Evolutionary conservation across 1,140 invertebrate species (phyloP).

Genomic region (Fopius arisanus): DNA sequence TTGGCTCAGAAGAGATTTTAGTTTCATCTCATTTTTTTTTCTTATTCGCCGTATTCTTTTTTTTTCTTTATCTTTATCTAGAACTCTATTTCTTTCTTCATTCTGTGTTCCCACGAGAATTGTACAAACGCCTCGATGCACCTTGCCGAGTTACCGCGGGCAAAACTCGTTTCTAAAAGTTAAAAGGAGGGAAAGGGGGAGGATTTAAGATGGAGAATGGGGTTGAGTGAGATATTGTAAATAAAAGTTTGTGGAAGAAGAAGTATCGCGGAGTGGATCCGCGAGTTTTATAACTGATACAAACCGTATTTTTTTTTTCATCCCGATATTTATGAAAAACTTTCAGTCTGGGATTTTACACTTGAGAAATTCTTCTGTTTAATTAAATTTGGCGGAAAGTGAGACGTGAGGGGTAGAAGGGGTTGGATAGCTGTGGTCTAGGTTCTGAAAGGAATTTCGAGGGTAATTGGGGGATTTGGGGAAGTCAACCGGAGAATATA

Average conservation of each 20-base stretch:
- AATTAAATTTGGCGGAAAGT: not conserved
- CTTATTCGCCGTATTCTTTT: not conserved
- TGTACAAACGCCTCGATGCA: not conserved
- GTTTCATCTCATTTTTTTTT: not conserved
- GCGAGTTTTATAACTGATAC: conserved; percentile 15
- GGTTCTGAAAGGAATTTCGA: no score
- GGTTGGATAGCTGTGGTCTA: no score
- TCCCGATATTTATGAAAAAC: not conserved
- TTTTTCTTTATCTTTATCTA: conserved; percentile 8
- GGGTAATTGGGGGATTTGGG: no score
- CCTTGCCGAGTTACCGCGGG: conserved; percentile 14
- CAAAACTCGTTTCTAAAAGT: conserved; percentile 1
- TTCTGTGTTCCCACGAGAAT: not conserved
- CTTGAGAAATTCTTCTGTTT: not conserved
- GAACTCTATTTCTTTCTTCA: not conserved
- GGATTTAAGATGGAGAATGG: not conserved
- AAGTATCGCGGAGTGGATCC: not conserved
- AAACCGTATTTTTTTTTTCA: not conserved
- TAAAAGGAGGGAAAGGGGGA: not conserved
- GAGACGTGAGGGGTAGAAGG: no score
- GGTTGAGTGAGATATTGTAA: conserved; percentile 28
- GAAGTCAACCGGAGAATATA: no score
- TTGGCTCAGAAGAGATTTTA: not conserved
- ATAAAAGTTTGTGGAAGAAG: conserved; percentile 27
- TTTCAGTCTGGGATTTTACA: not conserved